Base-by-base conservation (phyloP, 2,888 invertebrate genomes). In the Tetragnatha montana region DNA sequence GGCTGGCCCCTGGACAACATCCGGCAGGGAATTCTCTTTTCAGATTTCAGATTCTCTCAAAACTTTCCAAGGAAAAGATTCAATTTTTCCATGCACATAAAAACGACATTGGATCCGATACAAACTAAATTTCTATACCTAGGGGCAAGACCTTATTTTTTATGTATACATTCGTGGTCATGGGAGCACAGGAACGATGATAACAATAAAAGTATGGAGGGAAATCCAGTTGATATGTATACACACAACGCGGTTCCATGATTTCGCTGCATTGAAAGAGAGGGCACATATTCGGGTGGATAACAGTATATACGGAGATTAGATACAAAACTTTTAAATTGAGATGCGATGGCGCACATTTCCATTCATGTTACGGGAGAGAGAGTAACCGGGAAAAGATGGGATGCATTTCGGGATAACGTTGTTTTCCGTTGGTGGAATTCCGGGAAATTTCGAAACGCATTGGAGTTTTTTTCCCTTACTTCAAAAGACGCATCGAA, bases 1-100 rank as follows among this genome's bases (percentile, higher is more conserved):
- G 86, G 89, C 74, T 81, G 35, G 68, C 89, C 85, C 85, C 84
- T 49, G 81, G 81, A 78, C 76, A 85, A 75, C 85, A 86, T 81
- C 84, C 86, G 71, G 81, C 86, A 81, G 86, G 89, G 86, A 86
- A 89, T 85, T 85, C 81, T 89, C 89, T 86, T 89, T 89, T 85
- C 89, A 86, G 78, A 89, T 86, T 89, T 89, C 81, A 81, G 47
- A 85, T 86, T 85, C 81, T 71, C 21, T 70, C 21, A 73, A 82
- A 79, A 79, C n/a, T 82, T 84, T 88, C 75, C 69, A 35, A 60
- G 50, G 74, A 83, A 86, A 79, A 73, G 60, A 79, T 79, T 75
- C 70, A 79, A 35, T 60, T 79, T 78, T 79, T 78, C n/a, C 84
- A 86, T 86, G 73, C 86, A 86, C 73, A 86, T 86, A 88, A 84